Evolutionary conservation across 1,140 invertebrate species (phyloP).

Genomic region (Zaprionus inermis): DNA sequence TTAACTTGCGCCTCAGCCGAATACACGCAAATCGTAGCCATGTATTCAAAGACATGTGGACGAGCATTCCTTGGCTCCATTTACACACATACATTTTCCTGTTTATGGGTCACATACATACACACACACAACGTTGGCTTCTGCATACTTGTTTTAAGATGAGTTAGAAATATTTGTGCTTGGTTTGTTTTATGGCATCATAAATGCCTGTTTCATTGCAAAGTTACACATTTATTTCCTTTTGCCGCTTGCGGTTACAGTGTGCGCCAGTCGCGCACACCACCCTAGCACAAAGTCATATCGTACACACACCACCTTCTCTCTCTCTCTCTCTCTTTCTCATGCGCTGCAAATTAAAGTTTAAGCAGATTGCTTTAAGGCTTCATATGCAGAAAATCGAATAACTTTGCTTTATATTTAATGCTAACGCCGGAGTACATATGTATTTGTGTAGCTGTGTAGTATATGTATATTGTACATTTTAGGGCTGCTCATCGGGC

Average conservation of each 20-base stretch:
- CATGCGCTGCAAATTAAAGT: conserved; percentile 49
- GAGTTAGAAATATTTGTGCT: conserved; percentile 79
- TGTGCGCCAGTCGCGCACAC: conserved; percentile 38
- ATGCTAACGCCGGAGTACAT: conserved; percentile 11
- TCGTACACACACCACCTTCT: not conserved
- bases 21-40: conserved; percentile 41
- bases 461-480: conserved; percentile 12
- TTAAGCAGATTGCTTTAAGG: conserved; percentile 62
- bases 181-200: conserved; percentile 79
- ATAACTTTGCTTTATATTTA: conserved; percentile 55
- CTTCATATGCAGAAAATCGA: conserved; percentile 56
- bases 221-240: conserved; percentile 81
- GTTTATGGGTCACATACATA: not conserved
- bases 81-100: not conserved
- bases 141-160: conserved; percentile 67
- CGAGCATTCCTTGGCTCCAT: not conserved
- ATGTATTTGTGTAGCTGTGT: conserved; percentile 14
- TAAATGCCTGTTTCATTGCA: conserved; percentile 81
- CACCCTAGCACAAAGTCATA: not conserved
- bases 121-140: not conserved
- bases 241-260: conserved; percentile 76
- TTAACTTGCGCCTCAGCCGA: conserved; percentile 32
- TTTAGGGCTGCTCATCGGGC: conserved; percentile 41
- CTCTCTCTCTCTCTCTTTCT: conserved; percentile 10
- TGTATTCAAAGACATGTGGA: conserved; percentile 60